These are phyloP conservation scores for Plecotus auritus DNA, from an alignment of 2,113 vertebrate genomes.

Conservation along the genomic window DNA sequence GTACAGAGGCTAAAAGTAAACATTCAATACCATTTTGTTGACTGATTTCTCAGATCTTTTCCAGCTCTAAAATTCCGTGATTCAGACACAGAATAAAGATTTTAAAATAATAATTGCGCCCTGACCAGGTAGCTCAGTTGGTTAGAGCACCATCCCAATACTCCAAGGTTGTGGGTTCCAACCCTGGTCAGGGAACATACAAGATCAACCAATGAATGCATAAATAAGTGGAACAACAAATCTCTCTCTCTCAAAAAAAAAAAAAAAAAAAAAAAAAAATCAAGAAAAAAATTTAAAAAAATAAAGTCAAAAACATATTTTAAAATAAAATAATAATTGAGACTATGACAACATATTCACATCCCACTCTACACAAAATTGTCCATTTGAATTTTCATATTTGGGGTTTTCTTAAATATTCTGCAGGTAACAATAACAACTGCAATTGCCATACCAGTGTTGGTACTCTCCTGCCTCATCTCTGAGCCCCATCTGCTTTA, in stretches of 20 bases:
- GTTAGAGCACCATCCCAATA: too few species aligned
- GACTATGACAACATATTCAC: background rate
- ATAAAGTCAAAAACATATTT: background rate
- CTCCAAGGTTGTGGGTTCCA: too few species aligned
- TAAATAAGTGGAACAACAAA: too few species aligned
- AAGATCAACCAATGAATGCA: too few species aligned
- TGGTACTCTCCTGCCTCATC: background rate
- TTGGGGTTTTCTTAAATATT: background rate
- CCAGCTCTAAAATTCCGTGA: background rate
- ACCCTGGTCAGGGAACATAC: too few species aligned
- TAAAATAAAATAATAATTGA: background rate
- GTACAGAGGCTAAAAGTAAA: background rate
- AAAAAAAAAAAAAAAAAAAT: too few species aligned
- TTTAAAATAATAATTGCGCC: background rate
- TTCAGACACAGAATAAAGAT: background rate
- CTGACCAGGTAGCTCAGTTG: too few species aligned
- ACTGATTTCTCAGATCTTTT: background rate
- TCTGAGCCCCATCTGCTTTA: background rate
- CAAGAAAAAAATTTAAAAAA: too few species aligned
- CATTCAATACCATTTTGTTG: background rate
- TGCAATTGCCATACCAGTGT: too few species aligned
- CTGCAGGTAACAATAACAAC: background rate
- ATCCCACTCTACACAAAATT: background rate
- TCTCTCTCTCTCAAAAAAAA: too few species aligned
- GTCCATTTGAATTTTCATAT: background rate